Percentiles rank a stretch among this genome's conserved stretches.
Evolutionary conservation across 2,113 vertebrate species (phyloP).

Genomic region (Heteronetta atricapilla): DNA sequence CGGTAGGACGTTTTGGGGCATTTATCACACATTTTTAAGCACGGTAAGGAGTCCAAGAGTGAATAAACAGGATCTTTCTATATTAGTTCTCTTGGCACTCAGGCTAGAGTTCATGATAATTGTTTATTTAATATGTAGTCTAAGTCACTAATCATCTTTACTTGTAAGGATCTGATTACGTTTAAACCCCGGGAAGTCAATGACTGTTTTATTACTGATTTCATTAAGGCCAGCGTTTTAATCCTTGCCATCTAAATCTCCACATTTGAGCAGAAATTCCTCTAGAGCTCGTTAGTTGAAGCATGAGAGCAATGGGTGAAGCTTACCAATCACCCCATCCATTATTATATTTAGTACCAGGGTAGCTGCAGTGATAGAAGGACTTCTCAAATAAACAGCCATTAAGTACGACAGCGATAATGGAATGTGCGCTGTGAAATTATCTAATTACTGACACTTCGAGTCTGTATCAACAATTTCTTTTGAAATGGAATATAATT

Average conservation of each 20-base stretch:
- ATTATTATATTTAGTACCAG: not conserved
- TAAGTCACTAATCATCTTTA: conserved; percentile 9
- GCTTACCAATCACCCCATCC: not conserved
- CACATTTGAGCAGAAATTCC: not conserved
- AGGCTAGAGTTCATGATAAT: not conserved
- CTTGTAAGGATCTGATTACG: conserved; percentile 2
- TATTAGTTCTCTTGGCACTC: not conserved
- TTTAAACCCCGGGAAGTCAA: conserved; percentile 11
- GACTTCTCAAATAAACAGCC: not conserved
- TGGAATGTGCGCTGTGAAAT: not conserved
- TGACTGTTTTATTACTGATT: conserved; percentile 28
- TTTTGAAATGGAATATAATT: conserved; percentile 45
- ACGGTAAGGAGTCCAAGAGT: not conserved
- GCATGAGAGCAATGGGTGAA: not conserved
- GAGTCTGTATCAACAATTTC: conserved; percentile 9
- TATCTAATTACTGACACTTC: not conserved
- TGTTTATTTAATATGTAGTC: conserved; percentile 31
- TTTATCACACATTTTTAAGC: not conserved
- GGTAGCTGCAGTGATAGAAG: not conserved
- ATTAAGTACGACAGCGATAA: conserved; percentile 19
- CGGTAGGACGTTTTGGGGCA: not conserved
- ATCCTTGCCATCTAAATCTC: conserved; percentile 12
- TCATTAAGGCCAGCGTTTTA: conserved; percentile 7
- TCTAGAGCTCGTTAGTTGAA: not conserved
- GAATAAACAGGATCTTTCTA: not conserved